These are phyloP conservation scores for Sebastes steindachneri DNA, from an alignment of 2,797 vertebrate genomes.

Conservation along the genomic window DNA sequence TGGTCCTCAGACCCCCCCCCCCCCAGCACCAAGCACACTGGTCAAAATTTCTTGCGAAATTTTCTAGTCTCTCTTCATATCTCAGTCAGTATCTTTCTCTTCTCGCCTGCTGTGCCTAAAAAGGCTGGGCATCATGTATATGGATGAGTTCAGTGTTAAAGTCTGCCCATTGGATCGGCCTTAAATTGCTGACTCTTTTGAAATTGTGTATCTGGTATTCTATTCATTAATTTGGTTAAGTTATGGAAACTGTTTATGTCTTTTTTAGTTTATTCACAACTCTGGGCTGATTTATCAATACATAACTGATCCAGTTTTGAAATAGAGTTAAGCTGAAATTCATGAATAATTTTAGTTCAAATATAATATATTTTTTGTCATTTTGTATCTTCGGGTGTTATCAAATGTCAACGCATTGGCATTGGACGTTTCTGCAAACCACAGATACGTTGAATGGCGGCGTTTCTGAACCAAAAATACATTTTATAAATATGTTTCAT, in stretches of 20 bases:
- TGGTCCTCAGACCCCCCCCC: too few species aligned
- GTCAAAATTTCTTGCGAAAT: too few species aligned
- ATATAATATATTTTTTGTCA: not conserved
- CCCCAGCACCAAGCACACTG: too few species aligned
- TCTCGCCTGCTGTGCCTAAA: not conserved
- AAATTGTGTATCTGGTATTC: not conserved
- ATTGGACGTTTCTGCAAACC: too few species aligned
- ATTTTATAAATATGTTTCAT: too few species aligned
- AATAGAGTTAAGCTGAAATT: not conserved
- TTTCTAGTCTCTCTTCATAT: not conserved
- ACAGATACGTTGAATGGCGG: too few species aligned
- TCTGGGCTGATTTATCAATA: not conserved
- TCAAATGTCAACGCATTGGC: not conserved
- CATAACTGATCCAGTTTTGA: too few species aligned
- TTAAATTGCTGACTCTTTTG: not conserved
- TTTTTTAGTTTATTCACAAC: not conserved
- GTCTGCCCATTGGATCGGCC: not conserved
- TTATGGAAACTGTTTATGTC: not conserved
- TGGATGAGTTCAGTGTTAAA: slow-evolving; percentile 10
- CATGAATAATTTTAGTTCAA: not conserved
- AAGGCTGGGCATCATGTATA: not conserved
- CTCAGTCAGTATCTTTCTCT: not conserved
- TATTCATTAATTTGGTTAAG: not conserved
- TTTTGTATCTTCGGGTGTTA: not conserved
- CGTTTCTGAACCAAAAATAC: too few species aligned